Percentiles rank a stretch among this genome's conserved stretches.
phyloP scores from a whole-genome alignment of 2,888 invertebrate genomes.

The Archaeoteleia sp. region DNA sequence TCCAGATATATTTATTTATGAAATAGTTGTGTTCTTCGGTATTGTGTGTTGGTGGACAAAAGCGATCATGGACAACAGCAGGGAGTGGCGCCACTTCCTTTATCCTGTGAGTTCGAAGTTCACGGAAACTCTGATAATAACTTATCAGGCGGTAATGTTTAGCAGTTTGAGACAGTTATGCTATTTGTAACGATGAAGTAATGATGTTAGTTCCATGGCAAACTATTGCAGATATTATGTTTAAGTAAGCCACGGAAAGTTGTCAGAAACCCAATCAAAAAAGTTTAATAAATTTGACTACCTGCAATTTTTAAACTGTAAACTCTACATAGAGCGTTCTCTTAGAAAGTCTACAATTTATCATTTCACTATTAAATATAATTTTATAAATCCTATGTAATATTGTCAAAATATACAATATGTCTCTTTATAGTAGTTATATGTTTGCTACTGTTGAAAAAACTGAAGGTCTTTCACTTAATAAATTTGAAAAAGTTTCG shows the following conservation, averaged over 20 bases:
- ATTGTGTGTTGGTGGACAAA: slow-evolving; percentile 32
- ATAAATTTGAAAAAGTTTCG: no score
- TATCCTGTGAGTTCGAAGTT: slow-evolving; percentile 42
- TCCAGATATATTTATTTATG: slow-evolving; percentile 24
- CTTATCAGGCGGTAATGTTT: slow-evolving; percentile 45
- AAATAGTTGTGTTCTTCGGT: slow-evolving; percentile 17
- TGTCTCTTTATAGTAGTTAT: no score
- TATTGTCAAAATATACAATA: no score
- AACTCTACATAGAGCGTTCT: no score
- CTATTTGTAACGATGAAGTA: slow-evolving; percentile 40
- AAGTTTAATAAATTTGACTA: no score
- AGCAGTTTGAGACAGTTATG: slow-evolving; percentile 43
- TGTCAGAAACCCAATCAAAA: no score
- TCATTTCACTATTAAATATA: no score
- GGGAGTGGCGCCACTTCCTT: slow-evolving; percentile 35
- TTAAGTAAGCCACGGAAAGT: slow-evolving; percentile 43
- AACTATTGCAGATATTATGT: slow-evolving; percentile 35
- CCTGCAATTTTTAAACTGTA: no score
- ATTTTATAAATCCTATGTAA: no score
- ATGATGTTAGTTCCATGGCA: slow-evolving; percentile 33
- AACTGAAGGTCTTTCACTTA: no score
- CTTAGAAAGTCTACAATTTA: no score
- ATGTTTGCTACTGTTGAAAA: no score
- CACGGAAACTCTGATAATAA: slow-evolving; percentile 47
- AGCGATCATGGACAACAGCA: slow-evolving; percentile 24